Evolutionary conservation across 1,140 invertebrate genomes (phyloP).

Genomic region (Sinella curviseta): DNA sequence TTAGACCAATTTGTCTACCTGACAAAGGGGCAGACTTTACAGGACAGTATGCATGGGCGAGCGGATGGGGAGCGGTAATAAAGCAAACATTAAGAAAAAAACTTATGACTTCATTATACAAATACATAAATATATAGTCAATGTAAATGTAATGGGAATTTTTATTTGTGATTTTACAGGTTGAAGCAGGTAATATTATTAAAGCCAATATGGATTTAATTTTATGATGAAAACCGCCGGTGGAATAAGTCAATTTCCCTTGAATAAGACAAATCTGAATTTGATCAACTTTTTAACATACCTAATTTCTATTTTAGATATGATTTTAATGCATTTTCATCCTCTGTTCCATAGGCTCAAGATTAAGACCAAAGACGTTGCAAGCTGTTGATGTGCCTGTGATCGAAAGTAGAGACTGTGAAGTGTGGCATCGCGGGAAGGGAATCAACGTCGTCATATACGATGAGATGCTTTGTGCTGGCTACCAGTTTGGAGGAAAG

Average conservation of each 20-base stretch:
- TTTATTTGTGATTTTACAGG: too few species aligned
- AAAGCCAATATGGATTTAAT: too few species aligned
- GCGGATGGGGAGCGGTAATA: conserved; percentile 84
- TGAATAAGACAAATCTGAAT: too few species aligned
- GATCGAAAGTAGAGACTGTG: conserved; percentile 82
- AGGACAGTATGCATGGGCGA: conserved; percentile 86
- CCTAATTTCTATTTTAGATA: neutral
- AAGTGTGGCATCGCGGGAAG: conserved; percentile 65
- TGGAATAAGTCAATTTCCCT: neutral
- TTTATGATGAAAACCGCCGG: too few species aligned
- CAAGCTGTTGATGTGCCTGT: conserved; percentile 91
- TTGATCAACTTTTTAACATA: too few species aligned
- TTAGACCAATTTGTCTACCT: conserved; percentile 88
- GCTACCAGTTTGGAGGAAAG: conserved; percentile 85
- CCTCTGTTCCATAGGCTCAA: conserved; percentile 70
- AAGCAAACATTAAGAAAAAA: conserved; percentile 61
- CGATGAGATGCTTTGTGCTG: conserved; percentile 96
- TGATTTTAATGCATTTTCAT: neutral
- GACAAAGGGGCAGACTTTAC: conserved; percentile 85
- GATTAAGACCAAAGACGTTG: conserved; percentile 82
- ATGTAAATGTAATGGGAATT: neutral
- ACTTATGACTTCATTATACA: conserved; percentile 44
- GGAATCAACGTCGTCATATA: conserved; percentile 89
- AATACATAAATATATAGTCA: neutral
- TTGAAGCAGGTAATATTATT: conserved; percentile 43